These are phyloP conservation scores for Tympanoctomys barrerae DNA, from an alignment of 2,797 vertebrate genomes.

Conservation along the genomic window DNA sequence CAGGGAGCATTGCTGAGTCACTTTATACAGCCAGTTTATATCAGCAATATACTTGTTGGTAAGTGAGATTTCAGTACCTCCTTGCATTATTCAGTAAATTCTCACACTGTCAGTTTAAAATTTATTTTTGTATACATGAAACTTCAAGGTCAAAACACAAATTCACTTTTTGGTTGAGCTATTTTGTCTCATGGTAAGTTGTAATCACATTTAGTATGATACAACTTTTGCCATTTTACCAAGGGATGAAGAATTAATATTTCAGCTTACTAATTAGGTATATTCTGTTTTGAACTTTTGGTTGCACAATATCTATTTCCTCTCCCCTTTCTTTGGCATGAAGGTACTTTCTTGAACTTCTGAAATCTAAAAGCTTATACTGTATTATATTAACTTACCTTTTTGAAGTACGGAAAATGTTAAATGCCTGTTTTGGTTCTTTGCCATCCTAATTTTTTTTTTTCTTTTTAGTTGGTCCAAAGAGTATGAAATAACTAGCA, in stretches of 20 bases:
- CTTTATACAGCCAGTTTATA: conserved; percentile 96
- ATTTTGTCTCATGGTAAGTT: conserved; percentile 30
- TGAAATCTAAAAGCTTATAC: not conserved
- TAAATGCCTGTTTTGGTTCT: conserved; percentile 37
- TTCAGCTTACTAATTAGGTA: conserved; percentile 35
- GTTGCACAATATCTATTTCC: not conserved
- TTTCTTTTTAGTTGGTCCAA: not conserved
- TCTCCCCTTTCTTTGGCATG: not conserved
- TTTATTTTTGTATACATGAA: not conserved
- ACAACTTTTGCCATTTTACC: conserved; percentile 13
- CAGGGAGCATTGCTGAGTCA: conserved; percentile 97
- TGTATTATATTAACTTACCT: not conserved
- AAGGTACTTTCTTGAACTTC: conserved; percentile 45
- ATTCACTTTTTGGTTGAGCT: not conserved
- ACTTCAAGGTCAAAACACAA: not conserved
- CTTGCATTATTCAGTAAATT: not conserved
- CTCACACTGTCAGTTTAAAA: not conserved
- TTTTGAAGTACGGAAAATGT: conserved; percentile 34
- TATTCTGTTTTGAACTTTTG: conserved; percentile 39
- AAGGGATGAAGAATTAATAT: not conserved
- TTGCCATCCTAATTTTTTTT: not conserved
- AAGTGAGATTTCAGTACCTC: conserved; percentile 79
- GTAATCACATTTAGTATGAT: not conserved
- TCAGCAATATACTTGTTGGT: conserved; percentile 94
- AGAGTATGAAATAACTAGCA: conserved; percentile 20